These are phyloP conservation scores for Bellardia pandia DNA, from an alignment of 2,888 invertebrate genomes.

Conservation along the genomic window DNA sequence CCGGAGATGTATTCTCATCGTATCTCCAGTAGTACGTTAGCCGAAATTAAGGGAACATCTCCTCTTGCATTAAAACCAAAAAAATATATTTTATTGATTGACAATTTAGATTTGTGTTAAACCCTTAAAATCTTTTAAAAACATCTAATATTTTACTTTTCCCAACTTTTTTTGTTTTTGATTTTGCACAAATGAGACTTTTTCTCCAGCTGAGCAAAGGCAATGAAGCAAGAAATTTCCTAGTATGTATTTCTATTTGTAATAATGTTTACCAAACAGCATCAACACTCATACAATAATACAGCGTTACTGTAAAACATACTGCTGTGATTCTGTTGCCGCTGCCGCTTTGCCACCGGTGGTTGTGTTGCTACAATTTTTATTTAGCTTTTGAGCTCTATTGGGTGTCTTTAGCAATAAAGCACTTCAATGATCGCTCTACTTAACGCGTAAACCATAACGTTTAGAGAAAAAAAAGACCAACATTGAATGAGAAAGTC, in stretches of 20 bases:
- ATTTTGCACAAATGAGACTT: constrained; percentile 28
- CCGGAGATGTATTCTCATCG: too few relatives aligned
- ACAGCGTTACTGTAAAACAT: constrained; percentile 41
- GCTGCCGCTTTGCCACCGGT: constrained; percentile 42
- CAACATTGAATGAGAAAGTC: constrained; percentile 60
- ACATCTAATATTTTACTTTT: not conserved
- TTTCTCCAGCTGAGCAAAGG: constrained; percentile 63
- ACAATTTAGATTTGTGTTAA: not conserved
- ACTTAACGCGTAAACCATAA: constrained; percentile 71
- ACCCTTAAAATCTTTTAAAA: not conserved
- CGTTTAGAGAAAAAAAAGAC: constrained; percentile 48
- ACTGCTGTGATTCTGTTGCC: constrained; percentile 57
- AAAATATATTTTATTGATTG: too few relatives aligned
- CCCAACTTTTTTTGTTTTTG: not conserved
- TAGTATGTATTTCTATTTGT: constrained; percentile 5
- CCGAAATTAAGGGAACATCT: too few relatives aligned
- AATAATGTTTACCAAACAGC: constrained; percentile 19
- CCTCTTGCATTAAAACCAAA: too few relatives aligned
- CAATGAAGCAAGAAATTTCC: constrained; percentile 62
- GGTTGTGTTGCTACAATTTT: constrained; percentile 19
- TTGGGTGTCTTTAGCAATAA: constrained; percentile 65
- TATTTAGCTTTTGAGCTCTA: constrained; percentile 57
- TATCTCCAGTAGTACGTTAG: too few relatives aligned
- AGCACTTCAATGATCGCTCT: constrained; percentile 69
- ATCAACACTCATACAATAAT: constrained; percentile 26